Percentiles rank a stretch among this genome's conserved stretches.
These are phyloP conservation scores for Amphibalanus amphitrite DNA, from an alignment of 1,140 invertebrate genomes.

Conservation along the genomic window DNA sequence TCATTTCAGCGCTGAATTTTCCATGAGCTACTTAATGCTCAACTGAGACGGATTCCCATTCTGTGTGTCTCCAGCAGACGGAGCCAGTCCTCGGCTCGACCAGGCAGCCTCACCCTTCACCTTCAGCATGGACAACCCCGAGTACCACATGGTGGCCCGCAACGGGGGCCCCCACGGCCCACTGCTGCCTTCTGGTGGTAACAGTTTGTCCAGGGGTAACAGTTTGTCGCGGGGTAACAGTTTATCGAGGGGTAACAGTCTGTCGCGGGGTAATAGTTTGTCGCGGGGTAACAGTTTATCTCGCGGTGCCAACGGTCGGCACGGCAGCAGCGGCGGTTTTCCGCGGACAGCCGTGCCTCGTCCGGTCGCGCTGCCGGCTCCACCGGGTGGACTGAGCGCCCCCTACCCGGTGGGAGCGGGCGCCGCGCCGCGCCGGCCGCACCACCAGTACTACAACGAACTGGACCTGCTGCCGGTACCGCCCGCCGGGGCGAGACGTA, in stretches of 20 bases:
- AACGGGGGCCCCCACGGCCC: neutral
- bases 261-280: neutral
- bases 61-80: constrained; percentile 5
- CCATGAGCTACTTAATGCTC: no score
- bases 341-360: no score
- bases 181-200: neutral
- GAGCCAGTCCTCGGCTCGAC: constrained; percentile 6
- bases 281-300: neutral
- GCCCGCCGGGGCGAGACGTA: neutral
- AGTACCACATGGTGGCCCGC: constrained; percentile 56
- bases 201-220: neutral
- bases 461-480: neutral
- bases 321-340: constrained; percentile 6
- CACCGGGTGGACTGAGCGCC: neutral
- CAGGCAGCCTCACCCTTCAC: constrained; percentile 11
- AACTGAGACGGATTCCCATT: no score
- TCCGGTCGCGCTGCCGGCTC: neutral
- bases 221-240: neutral
- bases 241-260: neutral
- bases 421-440: no score
- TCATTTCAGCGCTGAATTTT: no score
- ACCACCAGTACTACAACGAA: neutral
- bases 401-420: neutral
- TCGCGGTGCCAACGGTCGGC: constrained; percentile 6
- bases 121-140: constrained; percentile 69